These are phyloP conservation scores for Rhinogobio ventralis DNA, from an alignment of 2,797 vertebrate genomes.

Conservation along the genomic window DNA sequence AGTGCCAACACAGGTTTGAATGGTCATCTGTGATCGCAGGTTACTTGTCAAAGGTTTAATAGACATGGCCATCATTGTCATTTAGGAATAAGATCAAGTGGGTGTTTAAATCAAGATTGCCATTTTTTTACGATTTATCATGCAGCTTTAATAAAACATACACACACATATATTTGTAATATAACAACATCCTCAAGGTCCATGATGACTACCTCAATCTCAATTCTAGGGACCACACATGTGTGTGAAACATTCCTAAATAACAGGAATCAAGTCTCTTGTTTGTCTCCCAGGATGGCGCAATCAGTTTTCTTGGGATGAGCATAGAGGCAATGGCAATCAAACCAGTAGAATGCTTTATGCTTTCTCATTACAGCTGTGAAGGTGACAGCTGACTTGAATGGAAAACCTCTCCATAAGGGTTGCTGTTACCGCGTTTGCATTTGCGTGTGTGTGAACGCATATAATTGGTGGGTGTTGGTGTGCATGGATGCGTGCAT, in stretches of 20 bases:
- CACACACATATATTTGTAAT: background rate
- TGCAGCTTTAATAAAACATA: background rate
- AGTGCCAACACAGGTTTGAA: too few species aligned
- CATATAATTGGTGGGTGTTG: conserved; percentile 33
- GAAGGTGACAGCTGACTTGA: conserved; percentile 34
- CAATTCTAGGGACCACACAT: background rate
- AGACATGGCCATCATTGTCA: too few species aligned
- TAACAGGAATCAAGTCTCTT: conserved; percentile 27
- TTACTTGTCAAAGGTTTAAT: too few species aligned
- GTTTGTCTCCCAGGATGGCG: conserved; percentile 11
- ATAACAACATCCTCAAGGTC: background rate
- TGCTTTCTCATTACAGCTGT: conserved; percentile 26
- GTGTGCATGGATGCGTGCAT: conserved; percentile 26
- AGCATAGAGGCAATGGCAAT: conserved; percentile 43
- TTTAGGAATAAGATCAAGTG: too few species aligned
- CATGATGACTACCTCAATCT: conserved; percentile 14
- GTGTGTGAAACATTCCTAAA: conserved; percentile 9
- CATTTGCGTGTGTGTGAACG: conserved; percentile 8
- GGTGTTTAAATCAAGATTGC: too few species aligned
- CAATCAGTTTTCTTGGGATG: conserved; percentile 35
- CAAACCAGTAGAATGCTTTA: conserved; percentile 46
- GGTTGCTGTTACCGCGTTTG: background rate
- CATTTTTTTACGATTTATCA: too few species aligned
- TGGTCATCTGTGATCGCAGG: too few species aligned
- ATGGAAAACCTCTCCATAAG: conserved; percentile 20